Evolutionary conservation across 2,797 vertebrate genomes (phyloP).

Genomic region (Danio tinwini): DNA sequence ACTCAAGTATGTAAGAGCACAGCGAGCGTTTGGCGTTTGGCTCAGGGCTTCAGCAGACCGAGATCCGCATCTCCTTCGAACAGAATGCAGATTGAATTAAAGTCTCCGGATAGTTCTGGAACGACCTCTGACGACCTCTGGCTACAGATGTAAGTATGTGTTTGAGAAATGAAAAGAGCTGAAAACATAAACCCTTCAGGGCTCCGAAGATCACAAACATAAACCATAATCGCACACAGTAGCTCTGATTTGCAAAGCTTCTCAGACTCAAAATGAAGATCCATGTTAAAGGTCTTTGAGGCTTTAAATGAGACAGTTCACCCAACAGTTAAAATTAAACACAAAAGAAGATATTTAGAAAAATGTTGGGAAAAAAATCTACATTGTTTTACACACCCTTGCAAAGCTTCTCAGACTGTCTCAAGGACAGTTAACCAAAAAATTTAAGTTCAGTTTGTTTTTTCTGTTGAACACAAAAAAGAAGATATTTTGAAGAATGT

Average conservation of each 20-base stretch:
- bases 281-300: background rate
- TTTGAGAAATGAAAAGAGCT: slow-evolving; percentile 51
- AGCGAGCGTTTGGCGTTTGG: slow-evolving; percentile 26
- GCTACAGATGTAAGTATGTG: slow-evolving; percentile 61
- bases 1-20: slow-evolving; percentile 58
- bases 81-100: slow-evolving; percentile 64
- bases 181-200: slow-evolving; percentile 53
- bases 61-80: slow-evolving; percentile 59
- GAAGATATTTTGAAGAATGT: too few species aligned
- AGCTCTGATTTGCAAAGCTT: background rate
- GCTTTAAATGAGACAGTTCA: too few species aligned
- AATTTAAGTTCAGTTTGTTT: too few species aligned
- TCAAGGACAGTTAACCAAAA: too few species aligned
- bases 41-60: slow-evolving; percentile 37
- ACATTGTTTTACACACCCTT: too few species aligned
- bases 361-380: too few species aligned
- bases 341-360: too few species aligned
- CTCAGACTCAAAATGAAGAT: slow-evolving; percentile 20
- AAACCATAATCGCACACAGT: slow-evolving; percentile 34
- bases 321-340: too few species aligned
- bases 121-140: slow-evolving; percentile 41
- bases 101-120: slow-evolving; percentile 61
- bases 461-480: too few species aligned
- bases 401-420: too few species aligned
- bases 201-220: slow-evolving; percentile 32